Evolutionary conservation across 2,797 vertebrate genomes (phyloP).

Genomic region (Betta splendens): DNA sequence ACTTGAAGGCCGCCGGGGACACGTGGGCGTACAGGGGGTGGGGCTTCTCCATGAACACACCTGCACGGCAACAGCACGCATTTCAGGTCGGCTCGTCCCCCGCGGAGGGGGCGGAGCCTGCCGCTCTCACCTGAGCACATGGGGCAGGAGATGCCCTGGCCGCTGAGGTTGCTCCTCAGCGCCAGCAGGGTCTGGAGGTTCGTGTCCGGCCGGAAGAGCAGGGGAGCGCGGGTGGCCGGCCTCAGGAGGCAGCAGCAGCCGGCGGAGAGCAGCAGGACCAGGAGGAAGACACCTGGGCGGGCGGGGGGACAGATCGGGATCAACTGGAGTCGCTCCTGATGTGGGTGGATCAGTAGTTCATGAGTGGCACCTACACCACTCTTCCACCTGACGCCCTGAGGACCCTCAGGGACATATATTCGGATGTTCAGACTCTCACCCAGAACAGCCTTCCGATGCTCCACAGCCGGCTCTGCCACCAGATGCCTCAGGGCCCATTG

Average conservation of each 20-base stretch:
- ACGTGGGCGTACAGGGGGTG: slow-evolving; percentile 86
- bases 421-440: slow-evolving; percentile 83
- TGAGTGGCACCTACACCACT: slow-evolving; percentile 29
- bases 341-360: slow-evolving; percentile 38
- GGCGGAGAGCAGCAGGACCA: slow-evolving; percentile 88
- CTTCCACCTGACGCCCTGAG: slow-evolving; percentile 28
- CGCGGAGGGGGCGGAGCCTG: not conserved
- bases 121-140: slow-evolving; percentile 94
- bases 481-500: slow-evolving; percentile 88
- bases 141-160: slow-evolving; percentile 95
- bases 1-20: slow-evolving; percentile 82
- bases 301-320: slow-evolving; percentile 39
- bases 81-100: not conserved
- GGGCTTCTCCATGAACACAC: slow-evolving; percentile 98
- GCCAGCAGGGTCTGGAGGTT: slow-evolving; percentile 96
- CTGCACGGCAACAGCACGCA: slow-evolving; percentile 70
- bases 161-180: slow-evolving; percentile 96
- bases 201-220: slow-evolving; percentile 93
- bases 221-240: slow-evolving; percentile 91
- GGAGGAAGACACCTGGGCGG: slow-evolving; percentile 86
- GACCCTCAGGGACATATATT: slow-evolving; percentile 24
- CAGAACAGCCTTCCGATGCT: slow-evolving; percentile 86
- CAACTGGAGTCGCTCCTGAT: slow-evolving; percentile 37
- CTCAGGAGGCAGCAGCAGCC: slow-evolving; percentile 91
- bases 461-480: slow-evolving; percentile 88